phyloP scores from a whole-genome alignment of 2,888 invertebrate genomes.

The Apoda limacodes region DNA sequence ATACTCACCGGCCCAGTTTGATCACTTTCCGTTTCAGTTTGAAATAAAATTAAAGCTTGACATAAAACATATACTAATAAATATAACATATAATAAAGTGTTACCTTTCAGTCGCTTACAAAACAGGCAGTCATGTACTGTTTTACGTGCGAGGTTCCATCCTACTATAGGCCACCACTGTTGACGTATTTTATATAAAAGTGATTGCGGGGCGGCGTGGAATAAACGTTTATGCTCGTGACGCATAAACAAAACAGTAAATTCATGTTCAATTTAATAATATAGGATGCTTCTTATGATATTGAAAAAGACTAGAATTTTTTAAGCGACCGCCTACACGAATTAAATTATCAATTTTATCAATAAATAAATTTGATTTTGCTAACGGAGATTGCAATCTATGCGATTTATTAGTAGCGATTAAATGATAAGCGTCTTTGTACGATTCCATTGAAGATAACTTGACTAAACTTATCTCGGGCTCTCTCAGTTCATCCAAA shows the following conservation, averaged over 20 bases:
- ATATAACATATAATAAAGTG: slow-evolving; percentile 6
- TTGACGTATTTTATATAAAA: slow-evolving; percentile 17
- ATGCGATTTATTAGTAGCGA: slow-evolving; percentile 2
- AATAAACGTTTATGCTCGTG: slow-evolving; percentile 6
- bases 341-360: too few species aligned
- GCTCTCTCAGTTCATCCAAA: too few species aligned
- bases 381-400: too few species aligned
- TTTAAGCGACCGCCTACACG: slow-evolving; percentile 18
- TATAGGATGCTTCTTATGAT: too few species aligned
- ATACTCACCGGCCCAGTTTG: too few species aligned
- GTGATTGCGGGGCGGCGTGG: slow-evolving; percentile 20
- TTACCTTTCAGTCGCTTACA: slow-evolving; percentile 10
- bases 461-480: too few species aligned
- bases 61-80: too few species aligned
- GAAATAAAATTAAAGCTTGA: too few species aligned
- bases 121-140: slow-evolving; percentile 5
- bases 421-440: slow-evolving; percentile 1
- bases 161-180: slow-evolving; percentile 22
- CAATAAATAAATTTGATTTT: slow-evolving; percentile 21
- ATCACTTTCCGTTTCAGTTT: too few species aligned
- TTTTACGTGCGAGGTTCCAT: slow-evolving; percentile 11
- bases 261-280: too few species aligned
- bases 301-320: slow-evolving; percentile 10
- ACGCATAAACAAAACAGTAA: too few species aligned
- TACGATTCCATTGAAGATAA: slow-evolving; percentile 3